Evolutionary conservation across 53 echinoderm and acorn worm species (phyloP).

Genomic region (Actinopyga echinites): DNA sequence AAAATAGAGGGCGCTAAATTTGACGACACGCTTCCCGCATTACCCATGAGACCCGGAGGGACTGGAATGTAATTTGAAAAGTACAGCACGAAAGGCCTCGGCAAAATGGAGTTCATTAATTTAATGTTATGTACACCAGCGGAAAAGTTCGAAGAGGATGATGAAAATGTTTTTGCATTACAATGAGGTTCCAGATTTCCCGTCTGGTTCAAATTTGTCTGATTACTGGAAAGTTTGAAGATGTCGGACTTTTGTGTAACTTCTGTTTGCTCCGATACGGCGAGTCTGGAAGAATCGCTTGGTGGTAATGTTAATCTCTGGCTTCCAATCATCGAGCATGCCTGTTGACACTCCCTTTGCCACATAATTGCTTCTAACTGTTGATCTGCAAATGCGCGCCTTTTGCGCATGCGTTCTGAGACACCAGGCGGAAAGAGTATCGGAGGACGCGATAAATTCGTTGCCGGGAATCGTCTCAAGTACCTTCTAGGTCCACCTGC

Average conservation of each 20-base stretch:
- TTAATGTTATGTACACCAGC: constrained; percentile 1
- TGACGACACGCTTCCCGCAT: neutral
- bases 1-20: neutral
- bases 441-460: constrained; percentile 65
- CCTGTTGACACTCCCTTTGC: constrained; percentile 83
- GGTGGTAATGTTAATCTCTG: neutral
- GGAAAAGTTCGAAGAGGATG: neutral
- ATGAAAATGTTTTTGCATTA: too few relatives aligned
- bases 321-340: constrained; percentile 15
- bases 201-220: too few relatives aligned
- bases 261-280: too few relatives aligned
- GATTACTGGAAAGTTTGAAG: too few relatives aligned
- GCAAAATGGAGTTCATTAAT: constrained; percentile 16
- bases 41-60: neutral
- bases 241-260: too few relatives aligned
- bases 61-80: constrained; percentile 4
- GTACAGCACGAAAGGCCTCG: constrained; percentile 11
- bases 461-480: constrained; percentile 56
- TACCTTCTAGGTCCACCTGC: constrained; percentile 63
- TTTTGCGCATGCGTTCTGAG: constrained; percentile 93
- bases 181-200: too few relatives aligned
- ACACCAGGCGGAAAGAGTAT: constrained; percentile 88
- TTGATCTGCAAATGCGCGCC: constrained; percentile 94
- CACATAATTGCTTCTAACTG: constrained; percentile 89
- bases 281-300: too few relatives aligned